Conservation (phyloP, 2,888 invertebrate genomes). For the Lydus trimaculatus region DNA sequence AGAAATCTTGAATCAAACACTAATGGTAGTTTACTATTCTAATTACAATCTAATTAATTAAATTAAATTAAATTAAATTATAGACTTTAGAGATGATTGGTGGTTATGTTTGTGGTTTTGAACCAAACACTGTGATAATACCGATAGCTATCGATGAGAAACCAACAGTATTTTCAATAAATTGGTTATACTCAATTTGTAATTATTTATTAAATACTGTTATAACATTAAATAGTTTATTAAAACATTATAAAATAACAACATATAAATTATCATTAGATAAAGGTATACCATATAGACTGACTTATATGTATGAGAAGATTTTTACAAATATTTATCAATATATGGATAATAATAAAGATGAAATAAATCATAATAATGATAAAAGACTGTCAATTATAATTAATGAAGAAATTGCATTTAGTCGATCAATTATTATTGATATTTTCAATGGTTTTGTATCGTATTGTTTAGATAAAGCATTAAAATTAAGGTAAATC, state of each 20-base stretch:
- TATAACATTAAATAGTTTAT: slow-evolving; percentile 46
- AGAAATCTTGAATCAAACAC: slow-evolving; percentile 48
- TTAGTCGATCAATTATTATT: slow-evolving; percentile 52
- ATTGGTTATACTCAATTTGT: slow-evolving; percentile 54
- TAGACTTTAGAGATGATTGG: slow-evolving; percentile 54
- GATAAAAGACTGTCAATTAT: slow-evolving; percentile 42
- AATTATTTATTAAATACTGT: slow-evolving; percentile 51
- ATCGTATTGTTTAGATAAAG: slow-evolving; percentile 51
- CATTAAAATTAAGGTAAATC: slow-evolving; percentile 52
- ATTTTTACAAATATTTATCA: slow-evolving; percentile 76
- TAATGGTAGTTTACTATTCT: slow-evolving; percentile 43
- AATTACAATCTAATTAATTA: neutral
- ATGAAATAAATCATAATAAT: slow-evolving; percentile 25
- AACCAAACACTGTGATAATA: slow-evolving; percentile 44
- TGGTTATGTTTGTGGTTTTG: slow-evolving; percentile 52
- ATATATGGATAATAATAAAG: slow-evolving; percentile 50
- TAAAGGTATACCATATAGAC: slow-evolving; percentile 64
- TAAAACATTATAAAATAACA: slow-evolving; percentile 47
- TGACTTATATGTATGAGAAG: slow-evolving; percentile 79
- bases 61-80: slow-evolving; percentile 19
- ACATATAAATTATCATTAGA: slow-evolving; percentile 46
- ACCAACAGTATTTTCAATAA: slow-evolving; percentile 49
- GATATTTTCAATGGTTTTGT: slow-evolving; percentile 52
- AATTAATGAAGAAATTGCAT: slow-evolving; percentile 50
- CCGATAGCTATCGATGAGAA: slow-evolving; percentile 49